A percentile compares a stretch with the other conserved stretches of the same genome.
phyloP scores from a whole-genome alignment of 2,888 invertebrate species.

The Dinocampus coccinellae region DNA sequence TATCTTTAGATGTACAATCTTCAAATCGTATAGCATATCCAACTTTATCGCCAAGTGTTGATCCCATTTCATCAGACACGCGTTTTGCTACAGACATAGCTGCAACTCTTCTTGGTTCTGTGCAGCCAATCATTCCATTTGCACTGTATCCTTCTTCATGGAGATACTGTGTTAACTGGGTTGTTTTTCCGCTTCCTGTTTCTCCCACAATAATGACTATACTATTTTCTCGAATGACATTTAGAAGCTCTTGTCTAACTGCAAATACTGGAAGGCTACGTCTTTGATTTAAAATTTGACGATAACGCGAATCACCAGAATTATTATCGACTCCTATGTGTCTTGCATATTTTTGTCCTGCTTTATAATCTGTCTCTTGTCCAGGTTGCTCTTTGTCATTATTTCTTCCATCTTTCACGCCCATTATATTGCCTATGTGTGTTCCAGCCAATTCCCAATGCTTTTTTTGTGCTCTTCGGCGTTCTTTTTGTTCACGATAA shows the following conservation, averaged over 20 bases:
- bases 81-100: slow-evolving; percentile 99
- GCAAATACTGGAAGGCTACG: slow-evolving; percentile 96
- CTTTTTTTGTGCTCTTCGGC: slow-evolving; percentile 97
- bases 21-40: slow-evolving; percentile 99
- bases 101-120: slow-evolving; percentile 94
- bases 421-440: slow-evolving; percentile 96
- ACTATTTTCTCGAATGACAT: slow-evolving; percentile 92
- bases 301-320: slow-evolving; percentile 82
- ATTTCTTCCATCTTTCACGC: slow-evolving; percentile 76
- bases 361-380: slow-evolving; percentile 81
- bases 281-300: slow-evolving; percentile 87
- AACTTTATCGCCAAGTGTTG: slow-evolving; percentile 90
- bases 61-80: slow-evolving; percentile 97
- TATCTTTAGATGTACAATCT: slow-evolving; percentile 95
- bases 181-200: slow-evolving; percentile 97
- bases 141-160: slow-evolving; percentile 97
- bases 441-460: slow-evolving; percentile 99
- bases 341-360: slow-evolving; percentile 96
- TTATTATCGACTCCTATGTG: slow-evolving; percentile 82
- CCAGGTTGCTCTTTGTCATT: slow-evolving; percentile 76
- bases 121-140: slow-evolving; percentile 96
- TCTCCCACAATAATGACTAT: slow-evolving; percentile 96
- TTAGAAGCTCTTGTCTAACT: slow-evolving; percentile 91
- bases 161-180: slow-evolving; percentile 96
- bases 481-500: slow-evolving; percentile 95